Conservation (phyloP, 2,113 vertebrate genomes). For the Fulica atra region DNA sequence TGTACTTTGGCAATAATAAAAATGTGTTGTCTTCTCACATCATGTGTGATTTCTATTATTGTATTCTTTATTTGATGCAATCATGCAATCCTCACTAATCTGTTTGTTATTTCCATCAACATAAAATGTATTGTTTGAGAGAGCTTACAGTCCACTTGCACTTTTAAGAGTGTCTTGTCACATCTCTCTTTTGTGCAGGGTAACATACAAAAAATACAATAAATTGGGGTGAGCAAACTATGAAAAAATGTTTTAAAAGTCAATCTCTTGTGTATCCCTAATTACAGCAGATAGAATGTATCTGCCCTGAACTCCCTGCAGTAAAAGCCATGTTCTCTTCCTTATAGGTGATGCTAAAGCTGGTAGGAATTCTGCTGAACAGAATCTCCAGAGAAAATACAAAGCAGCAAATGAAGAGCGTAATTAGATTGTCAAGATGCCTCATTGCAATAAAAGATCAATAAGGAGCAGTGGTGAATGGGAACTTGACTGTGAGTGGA, state of each 20-base stretch:
- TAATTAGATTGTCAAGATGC: background rate
- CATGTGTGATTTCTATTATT: background rate
- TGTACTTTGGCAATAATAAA: background rate
- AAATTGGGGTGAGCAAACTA: background rate
- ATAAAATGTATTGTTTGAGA: background rate
- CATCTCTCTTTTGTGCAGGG: background rate
- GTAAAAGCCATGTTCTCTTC: background rate
- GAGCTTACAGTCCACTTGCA: background rate
- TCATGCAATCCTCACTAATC: background rate
- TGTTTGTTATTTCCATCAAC: background rate
- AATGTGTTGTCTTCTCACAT: background rate
- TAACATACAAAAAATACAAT: background rate
- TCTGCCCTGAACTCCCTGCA: background rate
- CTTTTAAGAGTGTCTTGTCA: background rate
- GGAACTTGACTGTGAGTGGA: background rate
- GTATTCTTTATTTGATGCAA: background rate
- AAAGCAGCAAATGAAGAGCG: background rate
- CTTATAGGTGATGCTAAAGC: background rate
- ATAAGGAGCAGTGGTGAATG: constrained; percentile 1
- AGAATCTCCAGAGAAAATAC: background rate
- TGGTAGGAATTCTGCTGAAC: background rate
- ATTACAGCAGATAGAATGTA: background rate
- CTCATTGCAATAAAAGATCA: constrained; percentile 20
- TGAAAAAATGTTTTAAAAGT: background rate
- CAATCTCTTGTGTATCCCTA: background rate